phyloP scores from a whole-genome alignment of 2,113 vertebrate species.

The Pyrgilauda ruficollis region DNA sequence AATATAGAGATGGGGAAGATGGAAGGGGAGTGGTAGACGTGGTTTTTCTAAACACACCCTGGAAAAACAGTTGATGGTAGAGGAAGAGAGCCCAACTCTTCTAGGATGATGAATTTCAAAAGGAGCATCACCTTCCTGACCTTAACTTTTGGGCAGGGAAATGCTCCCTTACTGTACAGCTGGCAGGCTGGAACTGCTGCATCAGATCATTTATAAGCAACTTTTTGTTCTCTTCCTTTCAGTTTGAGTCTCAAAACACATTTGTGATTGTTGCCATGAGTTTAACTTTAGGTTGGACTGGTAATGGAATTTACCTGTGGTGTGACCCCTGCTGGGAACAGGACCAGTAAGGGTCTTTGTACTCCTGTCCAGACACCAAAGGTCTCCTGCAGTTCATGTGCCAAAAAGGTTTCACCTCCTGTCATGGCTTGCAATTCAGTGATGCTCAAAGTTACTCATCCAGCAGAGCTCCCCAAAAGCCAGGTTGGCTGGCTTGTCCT shows the following conservation, averaged over 20 bases:
- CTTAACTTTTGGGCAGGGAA: not conserved
- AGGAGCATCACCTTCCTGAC: not conserved
- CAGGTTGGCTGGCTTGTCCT: not conserved
- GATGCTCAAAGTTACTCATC: not conserved
- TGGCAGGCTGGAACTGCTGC: not conserved
- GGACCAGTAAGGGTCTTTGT: not conserved
- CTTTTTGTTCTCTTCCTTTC: not conserved
- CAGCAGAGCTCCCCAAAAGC: not conserved
- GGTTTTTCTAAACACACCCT: not conserved
- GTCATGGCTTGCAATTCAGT: not conserved
- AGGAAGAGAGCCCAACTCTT: not conserved
- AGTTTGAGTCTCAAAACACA: not conserved
- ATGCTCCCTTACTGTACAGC: not conserved
- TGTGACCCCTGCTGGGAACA: not conserved
- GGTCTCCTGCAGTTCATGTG: not conserved
- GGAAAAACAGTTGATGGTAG: not conserved
- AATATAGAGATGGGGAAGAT: not conserved
- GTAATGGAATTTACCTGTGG: not conserved
- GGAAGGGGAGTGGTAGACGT: not conserved
- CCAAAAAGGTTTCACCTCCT: not conserved
- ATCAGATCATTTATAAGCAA: not conserved
- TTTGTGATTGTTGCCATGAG: not conserved
- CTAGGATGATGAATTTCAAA: not conserved
- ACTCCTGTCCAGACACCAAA: not conserved
- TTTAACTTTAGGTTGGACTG: not conserved